These are phyloP conservation scores for Cryptocephalus moraei DNA, from an alignment of 2,888 invertebrate species.

Conservation along the genomic window DNA sequence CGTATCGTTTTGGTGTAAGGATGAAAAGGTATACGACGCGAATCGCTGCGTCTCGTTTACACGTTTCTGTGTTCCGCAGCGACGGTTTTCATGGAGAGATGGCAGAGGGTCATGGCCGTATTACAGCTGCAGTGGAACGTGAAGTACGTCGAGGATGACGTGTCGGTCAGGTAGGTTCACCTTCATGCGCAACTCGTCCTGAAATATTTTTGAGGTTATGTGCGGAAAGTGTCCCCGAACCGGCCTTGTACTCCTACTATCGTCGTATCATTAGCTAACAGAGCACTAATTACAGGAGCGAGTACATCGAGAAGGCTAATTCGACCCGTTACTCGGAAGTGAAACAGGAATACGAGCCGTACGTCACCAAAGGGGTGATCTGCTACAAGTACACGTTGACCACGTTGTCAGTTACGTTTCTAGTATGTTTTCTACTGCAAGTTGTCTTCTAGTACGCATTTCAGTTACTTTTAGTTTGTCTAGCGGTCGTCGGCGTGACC, in stretches of 20 bases:
- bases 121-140: slow-evolving; percentile 29
- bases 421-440: background rate
- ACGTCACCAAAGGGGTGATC: too few relatives aligned
- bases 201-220: too few relatives aligned
- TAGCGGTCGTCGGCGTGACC: slow-evolving; percentile 21
- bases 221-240: too few relatives aligned
- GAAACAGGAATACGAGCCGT: background rate
- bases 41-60: too few relatives aligned
- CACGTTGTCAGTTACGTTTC: background rate
- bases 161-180: slow-evolving; percentile 20
- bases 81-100: slow-evolving; percentile 29
- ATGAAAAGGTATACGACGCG: too few relatives aligned
- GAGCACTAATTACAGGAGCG: background rate
- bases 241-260: too few relatives aligned
- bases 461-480: slow-evolving; percentile 19
- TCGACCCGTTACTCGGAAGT: background rate
- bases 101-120: slow-evolving; percentile 28
- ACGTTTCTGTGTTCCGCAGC: too few relatives aligned
- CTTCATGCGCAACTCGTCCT: too few relatives aligned
- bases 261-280: background rate
- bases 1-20: slow-evolving; percentile 34
- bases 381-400: background rate
- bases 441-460: slow-evolving; percentile 6
- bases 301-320: background rate
- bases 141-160: slow-evolving; percentile 16